Evolutionary conservation across 1,140 invertebrate genomes (phyloP).

Genomic region (Apis laboriosa): DNA sequence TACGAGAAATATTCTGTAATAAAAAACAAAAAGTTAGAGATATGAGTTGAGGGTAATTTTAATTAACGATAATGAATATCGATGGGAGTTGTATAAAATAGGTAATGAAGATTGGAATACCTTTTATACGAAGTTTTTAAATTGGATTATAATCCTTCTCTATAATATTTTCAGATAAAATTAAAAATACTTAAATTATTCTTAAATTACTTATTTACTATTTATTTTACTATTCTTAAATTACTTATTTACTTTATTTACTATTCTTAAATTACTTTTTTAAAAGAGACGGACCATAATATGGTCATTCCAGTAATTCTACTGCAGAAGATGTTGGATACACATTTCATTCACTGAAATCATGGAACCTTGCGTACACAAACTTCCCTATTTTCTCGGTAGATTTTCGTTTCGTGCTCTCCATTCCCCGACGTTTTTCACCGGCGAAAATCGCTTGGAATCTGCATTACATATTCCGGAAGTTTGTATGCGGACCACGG

Average conservation of each 20-base stretch:
- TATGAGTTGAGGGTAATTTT: too few relatives aligned
- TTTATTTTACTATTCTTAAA: too few relatives aligned
- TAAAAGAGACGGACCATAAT: not conserved
- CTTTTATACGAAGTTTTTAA: too few relatives aligned
- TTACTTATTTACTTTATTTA: too few relatives aligned
- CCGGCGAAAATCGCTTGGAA: constrained; percentile 15
- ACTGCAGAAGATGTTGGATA: not conserved
- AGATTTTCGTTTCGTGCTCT: not conserved
- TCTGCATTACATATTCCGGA: constrained; percentile 35
- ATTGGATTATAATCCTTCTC: too few relatives aligned
- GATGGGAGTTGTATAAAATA: too few relatives aligned
- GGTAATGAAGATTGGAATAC: too few relatives aligned
- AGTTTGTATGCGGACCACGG: constrained; percentile 25
- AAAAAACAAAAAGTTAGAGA: too few relatives aligned
- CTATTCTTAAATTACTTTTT: not conserved
- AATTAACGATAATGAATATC: too few relatives aligned
- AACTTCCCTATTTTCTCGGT: not conserved
- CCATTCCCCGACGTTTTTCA: not conserved
- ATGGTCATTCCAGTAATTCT: not conserved
- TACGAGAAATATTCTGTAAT: too few relatives aligned
- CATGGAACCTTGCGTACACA: not conserved
- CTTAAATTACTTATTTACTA: too few relatives aligned
- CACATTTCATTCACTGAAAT: not conserved
- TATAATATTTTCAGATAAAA: not conserved
- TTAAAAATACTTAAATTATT: not conserved